Evolutionary conservation across 1,140 invertebrate species (phyloP).

Genomic region (Camponotus pennsylvanicus): DNA sequence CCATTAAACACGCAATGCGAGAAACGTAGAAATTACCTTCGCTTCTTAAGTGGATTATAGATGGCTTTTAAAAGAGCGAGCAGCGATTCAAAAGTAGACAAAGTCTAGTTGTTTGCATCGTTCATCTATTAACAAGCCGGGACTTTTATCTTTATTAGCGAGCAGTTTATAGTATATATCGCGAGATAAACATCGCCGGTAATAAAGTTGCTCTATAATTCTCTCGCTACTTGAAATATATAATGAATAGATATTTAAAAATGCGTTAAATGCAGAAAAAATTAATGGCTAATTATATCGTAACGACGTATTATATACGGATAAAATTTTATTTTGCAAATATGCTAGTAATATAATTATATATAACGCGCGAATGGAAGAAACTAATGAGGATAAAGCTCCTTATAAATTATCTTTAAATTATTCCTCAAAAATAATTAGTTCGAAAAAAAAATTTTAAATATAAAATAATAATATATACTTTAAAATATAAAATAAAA

Average conservation of each 20-base stretch:
- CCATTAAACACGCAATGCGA: conserved; percentile 58
- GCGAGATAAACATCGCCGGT: conserved; percentile 30
- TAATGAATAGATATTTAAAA: not conserved
- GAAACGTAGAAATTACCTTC: conserved; percentile 45
- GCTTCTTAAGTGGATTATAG: conserved; percentile 52
- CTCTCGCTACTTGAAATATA: not conserved
- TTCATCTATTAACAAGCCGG: not conserved
- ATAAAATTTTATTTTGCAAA: conserved; percentile 15
- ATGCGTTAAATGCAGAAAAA: not conserved
- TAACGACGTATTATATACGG: not conserved
- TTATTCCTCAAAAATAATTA: not conserved
- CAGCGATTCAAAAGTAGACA: not conserved
- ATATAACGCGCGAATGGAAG: not conserved
- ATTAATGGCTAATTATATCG: not conserved
- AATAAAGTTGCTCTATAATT: conserved; percentile 11
- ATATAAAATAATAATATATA: too few species aligned
- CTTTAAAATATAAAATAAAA: not conserved
- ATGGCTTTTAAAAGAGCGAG: conserved; percentile 17
- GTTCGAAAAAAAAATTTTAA: too few species aligned
- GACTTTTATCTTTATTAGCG: conserved; percentile 34
- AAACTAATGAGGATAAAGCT: not conserved
- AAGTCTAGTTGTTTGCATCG: not conserved
- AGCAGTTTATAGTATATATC: conserved; percentile 1
- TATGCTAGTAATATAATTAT: not conserved
- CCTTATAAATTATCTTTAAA: not conserved